Percentiles rank a stretch among this genome's conserved stretches.
These are phyloP conservation scores for Coptodon rendalli DNA, from an alignment of 2,113 vertebrate genomes.

Conservation along the genomic window DNA sequence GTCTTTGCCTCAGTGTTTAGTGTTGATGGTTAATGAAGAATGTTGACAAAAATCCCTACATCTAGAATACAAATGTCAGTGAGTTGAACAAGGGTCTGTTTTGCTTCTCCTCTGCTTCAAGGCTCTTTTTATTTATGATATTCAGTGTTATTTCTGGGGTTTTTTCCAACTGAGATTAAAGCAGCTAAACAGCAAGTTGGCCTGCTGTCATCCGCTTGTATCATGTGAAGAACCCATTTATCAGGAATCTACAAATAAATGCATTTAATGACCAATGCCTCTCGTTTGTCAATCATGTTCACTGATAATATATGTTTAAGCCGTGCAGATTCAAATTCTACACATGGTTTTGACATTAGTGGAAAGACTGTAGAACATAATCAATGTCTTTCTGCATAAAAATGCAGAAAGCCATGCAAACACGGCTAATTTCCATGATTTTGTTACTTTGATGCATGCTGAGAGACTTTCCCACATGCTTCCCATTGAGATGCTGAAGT, in stretches of 20 bases:
- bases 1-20: neutral
- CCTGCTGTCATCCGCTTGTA: neutral
- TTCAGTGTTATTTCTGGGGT: neutral
- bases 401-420: neutral
- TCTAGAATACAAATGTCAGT: neutral
- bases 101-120: neutral
- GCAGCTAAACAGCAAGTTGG: neutral
- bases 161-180: neutral
- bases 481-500: neutral
- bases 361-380: neutral
- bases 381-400: neutral
- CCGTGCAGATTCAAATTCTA: neutral
- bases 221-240: neutral
- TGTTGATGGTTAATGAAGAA: neutral
- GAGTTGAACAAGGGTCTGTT: neutral
- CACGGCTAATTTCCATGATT: neutral
- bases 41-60: neutral
- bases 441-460: neutral
- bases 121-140: neutral
- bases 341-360: neutral
- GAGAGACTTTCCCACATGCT: neutral
- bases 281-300: neutral
- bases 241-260: neutral
- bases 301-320: neutral
- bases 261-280: neutral